These are phyloP conservation scores for Metaphire vulgaris DNA, from an alignment of 1,140 invertebrate species.

Conservation along the genomic window DNA sequence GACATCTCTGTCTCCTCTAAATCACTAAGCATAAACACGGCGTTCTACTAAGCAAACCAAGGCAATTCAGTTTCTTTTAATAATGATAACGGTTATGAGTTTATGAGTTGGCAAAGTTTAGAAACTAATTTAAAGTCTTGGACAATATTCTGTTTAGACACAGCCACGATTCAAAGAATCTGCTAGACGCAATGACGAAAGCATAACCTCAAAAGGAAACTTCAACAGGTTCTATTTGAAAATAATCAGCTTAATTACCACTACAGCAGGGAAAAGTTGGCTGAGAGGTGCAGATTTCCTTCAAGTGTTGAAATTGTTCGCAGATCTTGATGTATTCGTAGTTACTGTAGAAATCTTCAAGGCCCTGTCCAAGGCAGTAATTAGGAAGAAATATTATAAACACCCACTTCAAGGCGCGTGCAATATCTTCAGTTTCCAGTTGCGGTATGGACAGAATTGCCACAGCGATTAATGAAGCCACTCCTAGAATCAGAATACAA, in stretches of 20 bases:
- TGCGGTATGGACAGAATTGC: slow-evolving; percentile 41
- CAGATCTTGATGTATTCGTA: slow-evolving; percentile 30
- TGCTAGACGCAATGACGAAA: too few relatives aligned
- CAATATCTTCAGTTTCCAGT: slow-evolving; percentile 36
- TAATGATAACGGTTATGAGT: too few relatives aligned
- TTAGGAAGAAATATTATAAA: slow-evolving; percentile 49
- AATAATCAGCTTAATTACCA: neutral
- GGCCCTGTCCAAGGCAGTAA: slow-evolving; percentile 42
- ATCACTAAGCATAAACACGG: too few relatives aligned
- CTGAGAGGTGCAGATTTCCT: neutral
- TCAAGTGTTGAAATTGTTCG: neutral
- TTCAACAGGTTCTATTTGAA: too few relatives aligned
- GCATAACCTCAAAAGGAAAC: too few relatives aligned
- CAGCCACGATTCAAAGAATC: too few relatives aligned
- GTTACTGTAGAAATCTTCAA: slow-evolving; percentile 49
- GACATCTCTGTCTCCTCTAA: too few relatives aligned
- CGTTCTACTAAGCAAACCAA: too few relatives aligned
- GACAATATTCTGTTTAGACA: too few relatives aligned
- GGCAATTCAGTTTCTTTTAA: too few relatives aligned
- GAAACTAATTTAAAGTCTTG: too few relatives aligned
- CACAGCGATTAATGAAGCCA: slow-evolving; percentile 36
- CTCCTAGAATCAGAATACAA: neutral
- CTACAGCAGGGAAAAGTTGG: neutral
- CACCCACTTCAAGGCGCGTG: slow-evolving; percentile 41
- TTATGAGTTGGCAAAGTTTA: too few relatives aligned